phyloP scores from a whole-genome alignment of 2,888 invertebrate species.

The Rhamnusium bicolor region DNA sequence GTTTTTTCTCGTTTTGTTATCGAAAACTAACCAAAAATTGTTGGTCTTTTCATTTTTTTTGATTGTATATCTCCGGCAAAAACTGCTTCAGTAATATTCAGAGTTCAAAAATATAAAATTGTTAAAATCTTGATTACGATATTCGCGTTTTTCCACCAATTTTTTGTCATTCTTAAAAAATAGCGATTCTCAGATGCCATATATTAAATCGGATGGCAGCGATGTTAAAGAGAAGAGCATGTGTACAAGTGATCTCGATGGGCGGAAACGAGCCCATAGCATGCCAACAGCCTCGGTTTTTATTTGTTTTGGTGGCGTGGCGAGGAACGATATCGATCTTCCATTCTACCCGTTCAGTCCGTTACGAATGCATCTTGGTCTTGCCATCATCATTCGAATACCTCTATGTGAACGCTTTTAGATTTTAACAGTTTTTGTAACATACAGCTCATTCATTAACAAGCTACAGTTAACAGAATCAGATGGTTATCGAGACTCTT shows the following conservation, averaged over 20 bases:
- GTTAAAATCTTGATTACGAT: no score
- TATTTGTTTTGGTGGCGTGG: constrained; percentile 48
- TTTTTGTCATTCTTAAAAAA: no score
- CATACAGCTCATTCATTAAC: constrained; percentile 40
- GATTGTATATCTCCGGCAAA: no score
- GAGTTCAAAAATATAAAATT: no score
- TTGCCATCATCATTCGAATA: constrained; percentile 31
- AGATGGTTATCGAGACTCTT: constrained; percentile 40
- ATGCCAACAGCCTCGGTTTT: constrained; percentile 46
- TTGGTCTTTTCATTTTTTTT: no score
- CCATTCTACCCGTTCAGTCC: constrained; percentile 40
- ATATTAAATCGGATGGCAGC: constrained; percentile 8
- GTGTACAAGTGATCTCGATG: constrained; percentile 48
- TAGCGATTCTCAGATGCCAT: background rate
- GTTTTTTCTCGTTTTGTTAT: no score
- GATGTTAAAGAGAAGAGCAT: constrained; percentile 21
- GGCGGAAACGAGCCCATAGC: constrained; percentile 51
- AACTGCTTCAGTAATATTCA: no score
- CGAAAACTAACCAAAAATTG: no score
- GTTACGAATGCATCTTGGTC: constrained; percentile 49
- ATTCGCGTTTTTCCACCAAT: no score
- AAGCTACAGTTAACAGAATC: constrained; percentile 28
- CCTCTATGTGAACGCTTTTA: constrained; percentile 36
- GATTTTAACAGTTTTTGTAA: constrained; percentile 37
- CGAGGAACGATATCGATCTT: constrained; percentile 38